These are phyloP conservation scores for Marronus borbonicus DNA, from an alignment of 2,888 invertebrate species.

Conservation along the genomic window DNA sequence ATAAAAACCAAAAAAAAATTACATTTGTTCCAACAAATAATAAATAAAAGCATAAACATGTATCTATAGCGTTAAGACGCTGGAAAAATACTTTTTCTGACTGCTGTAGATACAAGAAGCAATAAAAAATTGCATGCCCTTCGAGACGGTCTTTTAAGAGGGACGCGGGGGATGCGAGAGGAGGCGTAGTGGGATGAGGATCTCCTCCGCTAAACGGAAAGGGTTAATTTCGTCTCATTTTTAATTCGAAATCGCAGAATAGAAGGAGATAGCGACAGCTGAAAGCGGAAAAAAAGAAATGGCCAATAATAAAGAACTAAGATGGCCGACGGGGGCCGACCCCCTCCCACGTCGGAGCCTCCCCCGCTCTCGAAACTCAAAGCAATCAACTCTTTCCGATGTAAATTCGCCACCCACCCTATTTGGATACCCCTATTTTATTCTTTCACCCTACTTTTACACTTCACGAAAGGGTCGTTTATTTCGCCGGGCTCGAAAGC, in stretches of 20 bases:
- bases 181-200: too few species aligned
- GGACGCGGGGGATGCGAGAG: too few species aligned
- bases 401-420: constrained; percentile 68
- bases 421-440: constrained; percentile 68
- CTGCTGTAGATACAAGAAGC: too few species aligned
- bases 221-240: too few species aligned
- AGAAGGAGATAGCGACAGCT: constrained; percentile 7
- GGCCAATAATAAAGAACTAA: constrained; percentile 69
- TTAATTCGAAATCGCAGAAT: too few species aligned
- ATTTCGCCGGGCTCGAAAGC: constrained; percentile 16
- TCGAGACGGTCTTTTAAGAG: too few species aligned
- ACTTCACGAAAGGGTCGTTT: constrained; percentile 64
- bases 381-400: constrained; percentile 71
- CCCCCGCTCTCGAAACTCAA: constrained; percentile 54
- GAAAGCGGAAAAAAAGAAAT: constrained; percentile 59
- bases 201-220: not conserved
- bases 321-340: constrained; percentile 65
- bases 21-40: too few species aligned
- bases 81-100: too few species aligned
- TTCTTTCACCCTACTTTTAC: constrained; percentile 71
- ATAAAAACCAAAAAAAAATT: too few species aligned
- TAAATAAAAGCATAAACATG: too few species aligned
- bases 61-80: too few species aligned
- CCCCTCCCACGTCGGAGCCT: constrained; percentile 36
- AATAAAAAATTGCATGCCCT: too few species aligned